Conservation (phyloP, 2,888 invertebrate genomes). For the Nomada flava region DNA sequence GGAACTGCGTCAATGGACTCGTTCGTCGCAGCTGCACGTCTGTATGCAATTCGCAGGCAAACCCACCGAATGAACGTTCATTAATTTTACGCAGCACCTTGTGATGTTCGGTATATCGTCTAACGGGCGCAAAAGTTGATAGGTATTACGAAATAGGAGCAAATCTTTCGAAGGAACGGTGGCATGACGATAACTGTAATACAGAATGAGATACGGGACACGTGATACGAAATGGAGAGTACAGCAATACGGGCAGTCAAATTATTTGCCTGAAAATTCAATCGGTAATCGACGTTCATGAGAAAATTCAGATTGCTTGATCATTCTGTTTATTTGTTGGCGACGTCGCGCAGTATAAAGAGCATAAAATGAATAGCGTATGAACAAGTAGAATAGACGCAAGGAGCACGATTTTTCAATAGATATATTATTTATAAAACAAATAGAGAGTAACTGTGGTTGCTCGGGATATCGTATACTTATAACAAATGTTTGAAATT, state of each 20-base stretch:
- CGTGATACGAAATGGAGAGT: no score
- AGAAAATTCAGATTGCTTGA: neutral
- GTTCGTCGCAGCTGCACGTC: constrained; percentile 40
- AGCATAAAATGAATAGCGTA: neutral
- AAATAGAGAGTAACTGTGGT: no score
- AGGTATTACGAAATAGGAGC: neutral
- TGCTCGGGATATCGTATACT: no score
- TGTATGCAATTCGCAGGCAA: constrained; percentile 7
- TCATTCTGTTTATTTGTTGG: constrained; percentile 21
- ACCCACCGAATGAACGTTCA: constrained; percentile 13
- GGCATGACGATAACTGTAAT: neutral
- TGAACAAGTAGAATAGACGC: no score
- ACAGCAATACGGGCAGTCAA: neutral
- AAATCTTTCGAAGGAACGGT: neutral
- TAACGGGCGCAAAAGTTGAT: neutral
- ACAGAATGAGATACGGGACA: no score
- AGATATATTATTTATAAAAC: no score
- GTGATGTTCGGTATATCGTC: neutral
- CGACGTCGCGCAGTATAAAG: neutral
- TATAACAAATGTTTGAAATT: no score
- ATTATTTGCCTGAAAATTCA: neutral
- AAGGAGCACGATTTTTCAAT: no score
- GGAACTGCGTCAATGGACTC: constrained; percentile 45
- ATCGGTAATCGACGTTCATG: neutral
- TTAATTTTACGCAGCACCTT: constrained; percentile 15